Percentiles rank a stretch among this genome's conserved stretches.
These are phyloP conservation scores for Melanchra persicariae DNA, from an alignment of 2,888 invertebrate species.

Conservation along the genomic window DNA sequence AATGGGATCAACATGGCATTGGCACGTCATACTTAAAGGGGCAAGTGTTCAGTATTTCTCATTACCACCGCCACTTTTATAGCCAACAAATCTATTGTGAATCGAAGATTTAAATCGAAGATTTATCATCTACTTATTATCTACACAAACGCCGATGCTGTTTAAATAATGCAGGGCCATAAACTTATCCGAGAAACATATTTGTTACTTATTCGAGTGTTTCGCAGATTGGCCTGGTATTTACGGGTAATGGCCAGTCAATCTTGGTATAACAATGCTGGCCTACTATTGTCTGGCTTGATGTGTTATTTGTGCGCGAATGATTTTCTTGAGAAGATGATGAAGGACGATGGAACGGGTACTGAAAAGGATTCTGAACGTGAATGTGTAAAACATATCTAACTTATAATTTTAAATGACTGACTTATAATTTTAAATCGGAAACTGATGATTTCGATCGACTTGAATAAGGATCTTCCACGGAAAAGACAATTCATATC, in stretches of 20 bases:
- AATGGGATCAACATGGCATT: background rate
- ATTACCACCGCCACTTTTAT: constrained; percentile 48
- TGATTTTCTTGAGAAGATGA: background rate
- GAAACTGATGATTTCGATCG: too few species aligned
- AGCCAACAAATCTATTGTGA: constrained; percentile 60
- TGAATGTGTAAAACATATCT: background rate
- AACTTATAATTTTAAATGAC: background rate
- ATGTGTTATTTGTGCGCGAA: constrained; percentile 27
- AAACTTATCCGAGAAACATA: constrained; percentile 59
- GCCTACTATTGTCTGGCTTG: constrained; percentile 26
- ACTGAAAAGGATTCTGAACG: background rate
- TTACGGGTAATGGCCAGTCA: constrained; percentile 35
- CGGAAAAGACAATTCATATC: too few species aligned
- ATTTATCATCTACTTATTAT: constrained; percentile 59
- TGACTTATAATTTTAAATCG: too few species aligned
- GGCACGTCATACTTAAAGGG: background rate
- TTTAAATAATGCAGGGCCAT: constrained; percentile 66
- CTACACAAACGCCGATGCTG: constrained; percentile 43
- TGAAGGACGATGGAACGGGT: background rate
- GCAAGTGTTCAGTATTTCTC: constrained; percentile 23
- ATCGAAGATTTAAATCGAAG: constrained; percentile 61
- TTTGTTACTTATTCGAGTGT: constrained; percentile 39
- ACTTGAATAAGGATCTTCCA: too few species aligned
- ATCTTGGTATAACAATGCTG: constrained; percentile 40
- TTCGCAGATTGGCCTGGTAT: constrained; percentile 56